Evolutionary conservation across 2,797 vertebrate genomes (phyloP).

Genomic region (Simalia tracyae): DNA sequence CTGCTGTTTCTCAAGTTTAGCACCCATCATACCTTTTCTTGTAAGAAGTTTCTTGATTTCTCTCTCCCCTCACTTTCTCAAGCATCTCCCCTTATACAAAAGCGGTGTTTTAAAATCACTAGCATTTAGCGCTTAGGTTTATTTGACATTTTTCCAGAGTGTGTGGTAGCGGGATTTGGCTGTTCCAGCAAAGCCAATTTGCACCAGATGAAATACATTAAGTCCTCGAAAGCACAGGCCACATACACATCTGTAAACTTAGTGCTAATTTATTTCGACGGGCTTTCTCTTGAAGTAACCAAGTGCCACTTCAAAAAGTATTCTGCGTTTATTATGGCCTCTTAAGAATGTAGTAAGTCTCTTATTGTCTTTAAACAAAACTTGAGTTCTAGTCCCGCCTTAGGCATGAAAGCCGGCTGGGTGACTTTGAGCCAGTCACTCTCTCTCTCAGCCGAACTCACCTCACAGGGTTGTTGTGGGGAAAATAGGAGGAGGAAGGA

Average conservation of each 20-base stretch:
- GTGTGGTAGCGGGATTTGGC: neutral
- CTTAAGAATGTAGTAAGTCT: neutral
- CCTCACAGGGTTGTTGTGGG: too few species aligned
- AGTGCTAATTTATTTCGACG: neutral
- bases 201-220: neutral
- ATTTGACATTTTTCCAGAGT: neutral
- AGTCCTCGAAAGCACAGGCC: neutral
- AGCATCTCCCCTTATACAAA: neutral
- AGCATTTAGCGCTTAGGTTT: neutral
- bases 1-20: neutral
- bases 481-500: too few species aligned
- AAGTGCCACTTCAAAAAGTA: neutral
- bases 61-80: neutral
- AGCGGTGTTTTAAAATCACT: neutral
- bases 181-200: neutral
- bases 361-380: neutral
- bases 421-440: too few species aligned
- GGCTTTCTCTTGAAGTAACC: neutral
- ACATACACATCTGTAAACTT: neutral
- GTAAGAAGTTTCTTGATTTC: neutral
- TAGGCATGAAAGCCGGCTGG: too few species aligned
- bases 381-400: too few species aligned
- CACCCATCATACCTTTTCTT: neutral
- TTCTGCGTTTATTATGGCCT: neutral
- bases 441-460: too few species aligned